Percentiles rank a stretch among this genome's conserved stretches.
Evolutionary conservation across 1,140 invertebrate species (phyloP).

Genomic region (Cydia amplana): DNA sequence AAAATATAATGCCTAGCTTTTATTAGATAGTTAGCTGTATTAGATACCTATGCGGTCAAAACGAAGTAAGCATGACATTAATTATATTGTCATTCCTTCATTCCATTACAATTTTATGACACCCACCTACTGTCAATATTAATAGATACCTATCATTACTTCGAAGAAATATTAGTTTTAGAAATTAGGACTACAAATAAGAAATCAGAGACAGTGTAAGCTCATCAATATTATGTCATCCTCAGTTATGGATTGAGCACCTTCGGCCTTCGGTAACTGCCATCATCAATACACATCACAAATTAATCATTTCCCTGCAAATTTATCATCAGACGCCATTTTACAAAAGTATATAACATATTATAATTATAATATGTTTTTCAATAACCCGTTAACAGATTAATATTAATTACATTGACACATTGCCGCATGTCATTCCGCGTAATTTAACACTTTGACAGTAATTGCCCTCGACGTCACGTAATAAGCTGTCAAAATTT

Average conservation of each 20-base stretch:
- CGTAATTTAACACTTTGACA: conserved; percentile 29
- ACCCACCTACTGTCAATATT: too few species aligned
- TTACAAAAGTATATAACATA: conserved; percentile 18
- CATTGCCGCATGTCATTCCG: conserved; percentile 24
- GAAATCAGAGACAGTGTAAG: background rate
- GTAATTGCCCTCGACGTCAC: conserved; percentile 19
- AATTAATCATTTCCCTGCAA: conserved; percentile 9
- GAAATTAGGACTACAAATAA: background rate
- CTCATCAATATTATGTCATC: background rate
- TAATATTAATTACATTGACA: conserved; percentile 29
- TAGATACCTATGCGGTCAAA: too few species aligned
- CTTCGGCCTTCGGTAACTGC: background rate
- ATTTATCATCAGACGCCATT: background rate
- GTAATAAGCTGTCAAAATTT: conserved; percentile 30
- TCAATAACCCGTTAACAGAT: conserved; percentile 1
- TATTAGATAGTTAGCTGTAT: too few species aligned
- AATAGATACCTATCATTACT: too few species aligned
- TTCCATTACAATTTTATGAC: too few species aligned
- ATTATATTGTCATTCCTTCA: too few species aligned
- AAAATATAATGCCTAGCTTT: too few species aligned
- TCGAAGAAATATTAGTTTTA: too few species aligned
- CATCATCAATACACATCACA: conserved; percentile 22
- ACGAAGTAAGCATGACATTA: too few species aligned
- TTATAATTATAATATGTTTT: background rate
- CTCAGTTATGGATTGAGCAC: background rate